Base-by-base conservation (phyloP, 1,140 invertebrate genomes). In the Melipona quadrifasciata region DNA sequence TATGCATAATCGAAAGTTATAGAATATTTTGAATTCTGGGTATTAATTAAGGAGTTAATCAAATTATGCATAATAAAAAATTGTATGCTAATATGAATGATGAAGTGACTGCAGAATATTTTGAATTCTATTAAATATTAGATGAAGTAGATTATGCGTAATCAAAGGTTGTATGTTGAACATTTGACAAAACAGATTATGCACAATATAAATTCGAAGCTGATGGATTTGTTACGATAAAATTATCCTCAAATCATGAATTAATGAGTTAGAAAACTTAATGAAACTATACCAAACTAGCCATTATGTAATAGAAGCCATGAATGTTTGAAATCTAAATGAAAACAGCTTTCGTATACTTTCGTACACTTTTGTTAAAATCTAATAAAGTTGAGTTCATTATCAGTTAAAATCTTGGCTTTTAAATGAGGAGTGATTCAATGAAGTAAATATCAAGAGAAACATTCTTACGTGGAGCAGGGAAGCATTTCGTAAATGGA, bases 381-480 rank as follows among this genome's bases (percentile, higher is more conserved):
- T 21, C 39, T 14, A 5, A 39, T n/a, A 1, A 71, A n/a, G 8
- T 14, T n/a, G 39, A 47, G 16, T 14, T 71, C 5, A 14, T 31
- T 27, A 19, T 10, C 27, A 19, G 21, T 21, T 68, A 34, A 47
- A 47, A 68, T 68, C 3, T 19, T 68, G 31, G 14, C 3, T 11
- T n/a, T 47, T 70, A 70, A 47, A 70, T 47, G 12, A 6, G n/a
- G 3, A 8, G 12, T 11, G 1, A 0, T 10, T 39, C 12, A 11
- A 55, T 16, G 72, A 31, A 24, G 68, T 73, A 21, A 53, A 19
- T 51, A 57, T 53, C 53, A 74, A 27, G 5, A 82, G 91, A 77
- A 75, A 82, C 74, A 84, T 85, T 93, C 95, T 96, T 95, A 96
- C 95, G 95, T 93, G 95, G 95, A 82, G 95, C 93, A 85, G 87